Conservation (phyloP, 1,140 invertebrate genomes). For the Eurosta solidaginis region DNA sequence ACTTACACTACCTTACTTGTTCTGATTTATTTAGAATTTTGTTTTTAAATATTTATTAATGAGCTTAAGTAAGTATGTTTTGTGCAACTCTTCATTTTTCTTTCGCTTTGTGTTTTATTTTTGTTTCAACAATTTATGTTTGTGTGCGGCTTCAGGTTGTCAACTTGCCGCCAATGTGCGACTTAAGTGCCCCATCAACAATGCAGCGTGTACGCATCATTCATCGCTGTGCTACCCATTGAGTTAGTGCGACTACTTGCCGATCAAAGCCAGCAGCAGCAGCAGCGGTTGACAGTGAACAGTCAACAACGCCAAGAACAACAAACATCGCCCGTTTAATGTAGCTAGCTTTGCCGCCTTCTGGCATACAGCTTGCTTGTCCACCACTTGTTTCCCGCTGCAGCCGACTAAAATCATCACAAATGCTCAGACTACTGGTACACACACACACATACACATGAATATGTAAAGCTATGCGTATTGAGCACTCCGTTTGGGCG, state of each 20-base stretch:
- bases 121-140: too few species aligned
- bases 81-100: not conserved
- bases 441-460: not conserved
- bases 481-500: not conserved
- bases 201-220: conserved; percentile 21
- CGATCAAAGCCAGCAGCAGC: not conserved
- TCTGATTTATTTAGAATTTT: not conserved
- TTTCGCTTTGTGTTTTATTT: conserved; percentile 1
- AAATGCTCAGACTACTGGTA: not conserved
- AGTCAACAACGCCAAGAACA: not conserved
- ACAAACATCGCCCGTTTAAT: not conserved
- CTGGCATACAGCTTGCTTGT: not conserved
- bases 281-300: too few species aligned
- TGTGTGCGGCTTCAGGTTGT: conserved; percentile 17
- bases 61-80: not conserved
- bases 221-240: not conserved
- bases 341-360: not conserved
- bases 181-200: conserved; percentile 24
- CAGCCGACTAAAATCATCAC: not conserved
- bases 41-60: not conserved
- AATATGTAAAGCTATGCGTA: too few species aligned
- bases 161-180: conserved; percentile 8
- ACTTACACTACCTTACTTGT: too few species aligned
- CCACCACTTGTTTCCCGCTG: conserved; percentile 4
- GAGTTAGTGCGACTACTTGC: not conserved